Conservation (phyloP, 2,888 invertebrate species). For the Andrena marginata region DNA sequence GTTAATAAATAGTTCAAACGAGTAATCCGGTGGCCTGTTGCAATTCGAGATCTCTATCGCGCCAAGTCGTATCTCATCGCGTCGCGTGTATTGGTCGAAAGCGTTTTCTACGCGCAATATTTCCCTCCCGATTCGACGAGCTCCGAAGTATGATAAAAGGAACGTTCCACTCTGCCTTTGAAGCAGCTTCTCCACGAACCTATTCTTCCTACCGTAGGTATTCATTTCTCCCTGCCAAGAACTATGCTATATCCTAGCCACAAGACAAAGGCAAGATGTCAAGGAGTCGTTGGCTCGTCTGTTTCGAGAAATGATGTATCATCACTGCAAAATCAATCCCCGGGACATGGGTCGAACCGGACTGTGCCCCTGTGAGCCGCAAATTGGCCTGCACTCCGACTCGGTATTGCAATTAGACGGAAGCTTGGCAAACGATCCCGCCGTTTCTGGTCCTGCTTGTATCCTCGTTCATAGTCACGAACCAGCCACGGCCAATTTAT, state of each 20-base stretch:
- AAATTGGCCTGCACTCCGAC: constrained; percentile 34
- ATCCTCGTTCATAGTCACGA: neutral
- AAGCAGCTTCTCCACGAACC: neutral
- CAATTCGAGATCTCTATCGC: constrained; percentile 40
- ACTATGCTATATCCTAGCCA: constrained; percentile 1
- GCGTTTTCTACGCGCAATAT: neutral
- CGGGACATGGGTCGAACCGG: constrained; percentile 32
- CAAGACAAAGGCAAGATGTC: constrained; percentile 69
- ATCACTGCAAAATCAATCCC: constrained; percentile 45
- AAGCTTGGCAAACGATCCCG: constrained; percentile 14
- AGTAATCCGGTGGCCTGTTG: constrained; percentile 43
- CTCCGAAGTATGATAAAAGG: too few relatives aligned
- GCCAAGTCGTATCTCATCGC: constrained; percentile 54
- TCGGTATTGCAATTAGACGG: constrained; percentile 42
- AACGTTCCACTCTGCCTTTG: neutral
- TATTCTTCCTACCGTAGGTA: neutral
- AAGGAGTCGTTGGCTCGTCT: constrained; percentile 68
- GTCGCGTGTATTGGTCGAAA: neutral
- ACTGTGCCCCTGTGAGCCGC: constrained; percentile 29
- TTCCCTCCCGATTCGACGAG: neutral
- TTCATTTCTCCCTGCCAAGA: neutral
- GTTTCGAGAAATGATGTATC: constrained; percentile 67
- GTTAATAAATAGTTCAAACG: constrained; percentile 64
- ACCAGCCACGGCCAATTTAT: neutral
- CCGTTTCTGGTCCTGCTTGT: neutral